Conservation (phyloP, 2,113 vertebrate species). For the Pelecanoides urinatrix region DNA sequence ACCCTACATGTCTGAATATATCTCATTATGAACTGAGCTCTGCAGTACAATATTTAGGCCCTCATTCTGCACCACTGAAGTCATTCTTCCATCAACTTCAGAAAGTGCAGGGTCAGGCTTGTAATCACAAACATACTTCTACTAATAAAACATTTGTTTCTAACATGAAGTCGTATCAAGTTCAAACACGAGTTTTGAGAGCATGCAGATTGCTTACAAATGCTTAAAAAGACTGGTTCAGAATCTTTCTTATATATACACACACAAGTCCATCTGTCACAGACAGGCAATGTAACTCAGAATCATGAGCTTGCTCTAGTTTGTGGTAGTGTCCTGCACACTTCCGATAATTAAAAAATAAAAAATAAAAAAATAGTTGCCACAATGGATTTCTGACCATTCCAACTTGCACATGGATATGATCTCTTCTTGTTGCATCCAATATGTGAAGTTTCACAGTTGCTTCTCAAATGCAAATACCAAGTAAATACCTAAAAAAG, state of each 20-base stretch:
- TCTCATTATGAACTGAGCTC: background rate
- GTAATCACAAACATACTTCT: background rate
- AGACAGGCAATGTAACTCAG: conserved; percentile 69
- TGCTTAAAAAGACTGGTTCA: conserved; percentile 66
- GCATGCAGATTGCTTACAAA: conserved; percentile 53
- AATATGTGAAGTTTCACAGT: conserved; percentile 13
- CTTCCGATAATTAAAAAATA: conserved; percentile 60
- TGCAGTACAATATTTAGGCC: background rate
- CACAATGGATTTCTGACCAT: conserved; percentile 49
- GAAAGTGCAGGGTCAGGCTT: background rate
- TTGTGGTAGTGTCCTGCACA: conserved; percentile 64
- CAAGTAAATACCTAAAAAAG: conserved; percentile 89
- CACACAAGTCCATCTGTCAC: conserved; percentile 69
- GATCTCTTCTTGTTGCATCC: conserved; percentile 4
- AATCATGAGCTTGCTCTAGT: conserved; percentile 51
- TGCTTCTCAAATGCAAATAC: conserved; percentile 95
- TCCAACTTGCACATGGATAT: conserved; percentile 14
- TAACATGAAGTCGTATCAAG: background rate
- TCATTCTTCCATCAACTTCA: background rate
- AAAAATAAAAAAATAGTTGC: conserved; percentile 69
- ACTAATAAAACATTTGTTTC: background rate
- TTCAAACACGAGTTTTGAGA: conserved; percentile 40
- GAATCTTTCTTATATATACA: conserved; percentile 62
- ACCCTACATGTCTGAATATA: background rate
- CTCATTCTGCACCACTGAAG: conserved; percentile 10